Evolutionary conservation across 2,113 vertebrate genomes (phyloP).

Genomic region (Aix galericulata): DNA sequence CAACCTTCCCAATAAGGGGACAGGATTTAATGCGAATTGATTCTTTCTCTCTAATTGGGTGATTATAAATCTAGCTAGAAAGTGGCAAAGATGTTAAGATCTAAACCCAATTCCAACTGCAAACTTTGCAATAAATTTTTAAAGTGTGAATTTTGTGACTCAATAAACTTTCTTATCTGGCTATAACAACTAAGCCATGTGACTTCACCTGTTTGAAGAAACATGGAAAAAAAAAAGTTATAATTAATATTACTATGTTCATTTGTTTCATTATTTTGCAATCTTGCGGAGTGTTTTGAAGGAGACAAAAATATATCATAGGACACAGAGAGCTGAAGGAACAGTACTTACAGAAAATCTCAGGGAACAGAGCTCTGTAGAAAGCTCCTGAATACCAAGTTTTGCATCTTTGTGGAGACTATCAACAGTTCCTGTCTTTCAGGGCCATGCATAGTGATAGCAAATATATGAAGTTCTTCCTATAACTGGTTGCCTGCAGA

Average conservation of each 20-base stretch:
- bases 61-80: background rate
- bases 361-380: background rate
- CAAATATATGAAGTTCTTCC: background rate
- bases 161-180: background rate
- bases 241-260: background rate
- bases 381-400: background rate
- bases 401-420: background rate
- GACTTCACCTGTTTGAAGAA: background rate
- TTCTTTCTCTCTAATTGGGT: background rate
- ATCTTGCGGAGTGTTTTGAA: background rate
- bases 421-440: background rate
- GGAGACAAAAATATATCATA: background rate
- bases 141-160: background rate
- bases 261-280: background rate
- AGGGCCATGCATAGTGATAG: background rate
- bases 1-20: background rate
- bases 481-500: background rate
- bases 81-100: background rate
- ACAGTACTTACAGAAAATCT: background rate
- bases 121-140: background rate
- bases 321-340: background rate
- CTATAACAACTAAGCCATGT: background rate
- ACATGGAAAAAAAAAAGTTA: background rate
- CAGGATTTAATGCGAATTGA: background rate
- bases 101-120: background rate